These are phyloP conservation scores for Marisa cornuarietis DNA, from an alignment of 1,140 invertebrate genomes.

Conservation along the genomic window DNA sequence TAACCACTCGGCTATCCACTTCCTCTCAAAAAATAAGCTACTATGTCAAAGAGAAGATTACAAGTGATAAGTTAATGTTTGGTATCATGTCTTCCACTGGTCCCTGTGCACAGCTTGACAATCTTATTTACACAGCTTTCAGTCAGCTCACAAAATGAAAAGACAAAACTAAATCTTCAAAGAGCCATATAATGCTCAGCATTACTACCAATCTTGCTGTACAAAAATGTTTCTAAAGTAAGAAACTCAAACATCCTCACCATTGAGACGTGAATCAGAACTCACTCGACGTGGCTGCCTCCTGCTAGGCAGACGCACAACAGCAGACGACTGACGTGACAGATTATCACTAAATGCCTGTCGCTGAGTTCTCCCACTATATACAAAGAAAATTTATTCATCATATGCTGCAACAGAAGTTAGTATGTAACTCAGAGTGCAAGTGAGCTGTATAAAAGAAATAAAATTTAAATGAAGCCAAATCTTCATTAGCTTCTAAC, in stretches of 20 bases:
- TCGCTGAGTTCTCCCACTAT: constrained; percentile 76
- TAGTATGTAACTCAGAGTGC: too few relatives aligned
- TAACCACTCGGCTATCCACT: too few relatives aligned
- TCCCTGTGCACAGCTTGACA: not conserved
- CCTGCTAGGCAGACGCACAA: constrained; percentile 88
- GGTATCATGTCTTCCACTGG: not conserved
- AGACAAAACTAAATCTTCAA: too few relatives aligned
- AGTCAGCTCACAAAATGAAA: too few relatives aligned
- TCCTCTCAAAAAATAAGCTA: too few relatives aligned
- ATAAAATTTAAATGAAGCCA: too few relatives aligned
- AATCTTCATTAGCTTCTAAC: too few relatives aligned
- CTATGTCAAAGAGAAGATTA: too few relatives aligned
- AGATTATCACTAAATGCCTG: constrained; percentile 71
- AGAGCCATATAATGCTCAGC: too few relatives aligned
- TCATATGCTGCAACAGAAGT: not conserved
- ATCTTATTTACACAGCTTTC: too few relatives aligned
- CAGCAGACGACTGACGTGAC: constrained; percentile 79
- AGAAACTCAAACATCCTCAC: constrained; percentile 40
- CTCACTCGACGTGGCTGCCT: constrained; percentile 80
- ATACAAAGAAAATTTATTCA: constrained; percentile 44
- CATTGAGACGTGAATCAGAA: constrained; percentile 63
- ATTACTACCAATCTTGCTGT: too few relatives aligned
- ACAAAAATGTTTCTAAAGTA: not conserved
- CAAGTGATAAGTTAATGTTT: not conserved
- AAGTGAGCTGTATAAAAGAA: too few relatives aligned